Percentiles rank a stretch among this genome's conserved stretches.
Conservation (phyloP, 2,113 vertebrate genomes). For the Rhinichthys klamathensis region DNA sequence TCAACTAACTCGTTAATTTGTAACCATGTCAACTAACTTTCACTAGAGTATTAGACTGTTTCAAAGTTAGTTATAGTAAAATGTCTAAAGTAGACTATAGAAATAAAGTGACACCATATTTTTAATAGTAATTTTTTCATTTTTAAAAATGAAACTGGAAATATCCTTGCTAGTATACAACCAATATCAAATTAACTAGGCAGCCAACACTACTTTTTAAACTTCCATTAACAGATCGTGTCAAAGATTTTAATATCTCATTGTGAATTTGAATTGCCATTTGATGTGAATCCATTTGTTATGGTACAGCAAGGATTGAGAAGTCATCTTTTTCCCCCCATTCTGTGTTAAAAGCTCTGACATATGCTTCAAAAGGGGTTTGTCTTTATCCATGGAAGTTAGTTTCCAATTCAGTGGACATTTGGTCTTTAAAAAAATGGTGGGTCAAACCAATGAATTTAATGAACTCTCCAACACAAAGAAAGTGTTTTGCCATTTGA, state of each 20-base stretch:
- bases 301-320: slow-evolving; percentile 78
- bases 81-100: no score
- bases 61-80: no score
- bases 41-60: no score
- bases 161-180: not conserved
- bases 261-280: slow-evolving; percentile 78
- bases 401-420: slow-evolving; percentile 97
- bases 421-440: slow-evolving; percentile 92
- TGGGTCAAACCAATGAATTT: slow-evolving; percentile 99
- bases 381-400: slow-evolving; percentile 79
- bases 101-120: no score
- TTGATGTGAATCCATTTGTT: slow-evolving; percentile 83
- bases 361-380: slow-evolving; percentile 81
- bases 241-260: slow-evolving; percentile 68
- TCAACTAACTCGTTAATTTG: no score
- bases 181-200: not conserved
- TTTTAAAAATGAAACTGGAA: not conserved
- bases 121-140: no score
- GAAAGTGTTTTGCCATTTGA: slow-evolving; percentile 95
- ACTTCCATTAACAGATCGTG: slow-evolving; percentile 16
- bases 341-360: slow-evolving; percentile 74
- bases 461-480: slow-evolving; percentile 98
- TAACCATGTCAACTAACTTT: no score
- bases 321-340: slow-evolving; percentile 70
- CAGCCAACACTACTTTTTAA: not conserved